Evolutionary conservation across 1,140 invertebrate species (phyloP), one percentile per base, ranked within the genome.

Genomic region (Bombus affinis): DNA sequence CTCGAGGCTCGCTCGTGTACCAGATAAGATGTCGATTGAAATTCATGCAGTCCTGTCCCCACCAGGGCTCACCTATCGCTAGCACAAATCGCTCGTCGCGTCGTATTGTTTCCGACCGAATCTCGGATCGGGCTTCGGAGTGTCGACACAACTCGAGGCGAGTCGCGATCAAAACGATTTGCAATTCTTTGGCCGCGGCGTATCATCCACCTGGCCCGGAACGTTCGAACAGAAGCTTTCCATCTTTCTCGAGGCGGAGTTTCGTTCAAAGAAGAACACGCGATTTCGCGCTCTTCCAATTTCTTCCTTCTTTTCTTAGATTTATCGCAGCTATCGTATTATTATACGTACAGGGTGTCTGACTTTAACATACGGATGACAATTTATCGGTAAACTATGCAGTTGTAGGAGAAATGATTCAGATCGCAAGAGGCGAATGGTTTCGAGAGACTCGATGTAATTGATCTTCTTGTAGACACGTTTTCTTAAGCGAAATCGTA

Each of bases 21-120:
- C 72, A 90, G 94, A 94, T 94, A 94, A 94, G 93, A 93, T 92
- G 93, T 94, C 93, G 93, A 94, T 94, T 94, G 93, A 94, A 94
- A 94, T 94, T 94, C 93, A 94, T 94, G 93, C 92, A 92, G 89
- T 89, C 88, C 88, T 88, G 42, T 62, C n/a, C 73, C 42, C 47
- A 25, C 28, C 62, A 8, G 22, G 25, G 10, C 32, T 65, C 53
- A 47, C 39, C 88, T 91, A 91, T 92, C 86, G 80, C 85, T 39
- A 57, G 65, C 68, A 71, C 39, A 78, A 91, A 88, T 91, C 90
- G 81, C 59, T 78, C 53, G 70, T 76, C 78, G 75, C 53, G 70
- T 76, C 75, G 75, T 82, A 88, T 91, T 86, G 79, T 89, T 91
- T 84, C 77, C 78, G 32, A 71, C 59, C 73, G 71, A 87, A 89